Conservation (phyloP, 2,888 invertebrate genomes). For the Thyatira batis region DNA sequence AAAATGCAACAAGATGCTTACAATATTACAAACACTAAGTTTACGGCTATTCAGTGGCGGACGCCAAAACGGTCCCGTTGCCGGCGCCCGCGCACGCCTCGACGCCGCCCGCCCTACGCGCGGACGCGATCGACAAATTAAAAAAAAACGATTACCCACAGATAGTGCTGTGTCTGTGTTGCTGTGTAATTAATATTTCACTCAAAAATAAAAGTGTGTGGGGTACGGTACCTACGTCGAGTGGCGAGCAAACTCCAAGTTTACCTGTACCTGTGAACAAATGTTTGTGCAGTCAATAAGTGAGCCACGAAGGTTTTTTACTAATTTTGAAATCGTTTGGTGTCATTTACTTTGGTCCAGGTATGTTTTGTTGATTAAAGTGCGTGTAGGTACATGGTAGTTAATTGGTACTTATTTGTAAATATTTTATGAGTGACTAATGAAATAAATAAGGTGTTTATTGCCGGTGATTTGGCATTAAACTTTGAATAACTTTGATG, state of each 20-base stretch:
- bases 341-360: slow-evolving; percentile 29
- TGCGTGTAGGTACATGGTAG: background rate
- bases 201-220: slow-evolving; percentile 26
- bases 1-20: slow-evolving; percentile 55
- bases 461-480: background rate
- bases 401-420: background rate
- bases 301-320: slow-evolving; percentile 45
- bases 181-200: slow-evolving; percentile 27
- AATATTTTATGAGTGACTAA: background rate
- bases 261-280: slow-evolving; percentile 42
- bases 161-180: slow-evolving; percentile 29
- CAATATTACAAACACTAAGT: slow-evolving; percentile 62
- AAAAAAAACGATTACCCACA: slow-evolving; percentile 12
- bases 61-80: slow-evolving; percentile 64
- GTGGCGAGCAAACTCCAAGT: slow-evolving; percentile 41
- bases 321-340: slow-evolving; percentile 32
- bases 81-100: slow-evolving; percentile 75
- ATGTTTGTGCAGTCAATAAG: slow-evolving; percentile 70
- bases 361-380: slow-evolving; percentile 35
- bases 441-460: background rate
- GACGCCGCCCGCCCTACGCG: slow-evolving; percentile 71
- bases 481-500: no score
- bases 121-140: slow-evolving; percentile 22
- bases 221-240: slow-evolving; percentile 32
- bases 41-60: slow-evolving; percentile 48